These are phyloP conservation scores for Moxostoma hubbsi DNA, from an alignment of 2,797 vertebrate genomes.

Conservation along the genomic window DNA sequence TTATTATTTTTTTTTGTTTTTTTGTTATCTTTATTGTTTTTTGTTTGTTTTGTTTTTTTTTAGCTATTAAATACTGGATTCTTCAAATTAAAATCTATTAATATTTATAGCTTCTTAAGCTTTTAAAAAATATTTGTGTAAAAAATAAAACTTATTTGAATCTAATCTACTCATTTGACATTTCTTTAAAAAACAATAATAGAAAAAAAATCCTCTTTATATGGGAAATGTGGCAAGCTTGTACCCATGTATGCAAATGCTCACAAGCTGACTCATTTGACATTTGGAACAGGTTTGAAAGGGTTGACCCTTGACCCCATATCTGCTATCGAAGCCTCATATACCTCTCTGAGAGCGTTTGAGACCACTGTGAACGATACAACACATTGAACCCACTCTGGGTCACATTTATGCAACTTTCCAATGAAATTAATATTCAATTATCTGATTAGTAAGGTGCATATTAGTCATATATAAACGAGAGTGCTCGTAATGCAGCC, in stretches of 20 bases:
- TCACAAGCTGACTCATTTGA: slow-evolving; percentile 24
- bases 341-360: background rate
- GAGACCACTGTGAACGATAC: background rate
- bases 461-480: background rate
- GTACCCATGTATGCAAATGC: background rate
- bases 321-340: background rate
- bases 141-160: background rate
- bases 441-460: background rate
- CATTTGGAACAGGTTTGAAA: slow-evolving; percentile 12
- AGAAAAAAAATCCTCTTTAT: background rate
- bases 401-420: background rate
- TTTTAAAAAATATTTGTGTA: background rate
- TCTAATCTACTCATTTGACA: background rate
- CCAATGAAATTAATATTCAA: background rate
- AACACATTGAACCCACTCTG: background rate
- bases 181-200: no score
- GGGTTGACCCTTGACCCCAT: slow-evolving; percentile 8
- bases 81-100: background rate
- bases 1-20: no score
- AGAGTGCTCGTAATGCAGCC: background rate
- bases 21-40: no score
- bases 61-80: background rate
- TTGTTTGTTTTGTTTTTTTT: no score
- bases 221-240: background rate
- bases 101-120: background rate